phyloP scores from a whole-genome alignment of 2,797 vertebrate genomes.

The Malurus leucopterus region DNA sequence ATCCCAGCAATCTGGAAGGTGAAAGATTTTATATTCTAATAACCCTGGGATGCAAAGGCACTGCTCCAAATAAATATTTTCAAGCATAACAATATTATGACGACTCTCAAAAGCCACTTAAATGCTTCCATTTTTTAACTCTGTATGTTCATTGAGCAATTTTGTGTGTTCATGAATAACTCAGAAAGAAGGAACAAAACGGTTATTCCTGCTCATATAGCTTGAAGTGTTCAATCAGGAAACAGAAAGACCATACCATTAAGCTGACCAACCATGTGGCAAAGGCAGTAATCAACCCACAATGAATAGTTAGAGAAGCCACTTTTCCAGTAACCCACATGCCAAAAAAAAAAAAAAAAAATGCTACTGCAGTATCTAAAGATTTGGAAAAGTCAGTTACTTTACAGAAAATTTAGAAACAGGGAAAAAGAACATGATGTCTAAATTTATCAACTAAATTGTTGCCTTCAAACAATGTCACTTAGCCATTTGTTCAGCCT shows the following conservation, averaged over 20 bases:
- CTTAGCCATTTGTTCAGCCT: background rate
- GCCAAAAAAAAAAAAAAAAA: background rate
- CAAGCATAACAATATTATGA: background rate
- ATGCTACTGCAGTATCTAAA: background rate
- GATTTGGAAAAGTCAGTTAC: background rate
- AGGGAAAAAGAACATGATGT: background rate
- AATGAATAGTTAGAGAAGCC: background rate
- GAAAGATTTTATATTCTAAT: background rate
- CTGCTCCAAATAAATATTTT: background rate
- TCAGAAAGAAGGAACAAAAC: background rate
- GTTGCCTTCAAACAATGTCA: background rate
- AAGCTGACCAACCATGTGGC: constrained; percentile 10
- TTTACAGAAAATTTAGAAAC: constrained; percentile 5
- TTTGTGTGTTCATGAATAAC: background rate
- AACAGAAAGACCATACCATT: constrained; percentile 17
- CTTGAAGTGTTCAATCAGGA: background rate
- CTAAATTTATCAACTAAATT: constrained; percentile 24
- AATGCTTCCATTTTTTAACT: background rate
- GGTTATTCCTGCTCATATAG: constrained; percentile 16
- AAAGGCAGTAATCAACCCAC: background rate
- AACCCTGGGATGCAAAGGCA: background rate
- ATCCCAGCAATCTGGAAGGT: background rate
- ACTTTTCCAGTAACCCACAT: background rate
- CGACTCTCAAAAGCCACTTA: background rate
- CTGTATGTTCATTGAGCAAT: background rate